Evolutionary conservation across 2,888 invertebrate genomes (phyloP).

Genomic region (Plemyria rubiginata): DNA sequence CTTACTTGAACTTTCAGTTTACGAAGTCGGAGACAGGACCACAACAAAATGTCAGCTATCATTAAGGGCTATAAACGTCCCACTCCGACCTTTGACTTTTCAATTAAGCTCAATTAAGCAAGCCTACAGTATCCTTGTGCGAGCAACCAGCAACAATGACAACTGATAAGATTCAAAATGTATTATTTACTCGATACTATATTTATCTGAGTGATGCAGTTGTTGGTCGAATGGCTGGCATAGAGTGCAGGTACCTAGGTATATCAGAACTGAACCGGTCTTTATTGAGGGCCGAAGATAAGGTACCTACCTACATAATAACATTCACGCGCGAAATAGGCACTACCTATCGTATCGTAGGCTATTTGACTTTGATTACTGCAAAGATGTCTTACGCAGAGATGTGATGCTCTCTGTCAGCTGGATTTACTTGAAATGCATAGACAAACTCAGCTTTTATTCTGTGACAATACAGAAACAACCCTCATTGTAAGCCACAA

Average conservation of each 20-base stretch:
- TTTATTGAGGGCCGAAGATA: constrained; percentile 47
- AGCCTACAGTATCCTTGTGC: constrained; percentile 51
- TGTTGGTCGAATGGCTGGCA: constrained; percentile 49
- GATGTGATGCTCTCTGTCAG: not conserved
- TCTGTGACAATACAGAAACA: constrained; percentile 26
- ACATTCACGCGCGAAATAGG: constrained; percentile 46
- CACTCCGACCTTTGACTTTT: constrained; percentile 60
- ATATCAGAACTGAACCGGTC: constrained; percentile 62
- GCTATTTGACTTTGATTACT: constrained; percentile 13
- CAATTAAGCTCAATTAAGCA: constrained; percentile 64
- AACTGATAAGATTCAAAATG: constrained; percentile 38
- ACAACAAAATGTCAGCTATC: constrained; percentile 52
- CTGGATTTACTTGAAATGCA: not conserved
- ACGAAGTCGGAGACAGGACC: constrained; percentile 39
- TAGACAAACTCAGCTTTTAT: constrained; percentile 1
- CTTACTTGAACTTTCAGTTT: constrained; percentile 36
- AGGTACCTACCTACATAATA: constrained; percentile 35
- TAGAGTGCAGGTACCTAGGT: constrained; percentile 66
- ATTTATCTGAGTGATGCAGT: constrained; percentile 49
- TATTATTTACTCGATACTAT: constrained; percentile 49
- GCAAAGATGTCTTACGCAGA: not conserved
- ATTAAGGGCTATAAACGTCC: constrained; percentile 42
- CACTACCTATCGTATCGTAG: constrained; percentile 14
- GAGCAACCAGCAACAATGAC: constrained; percentile 48
- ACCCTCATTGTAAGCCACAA: constrained; percentile 38